Evolutionary conservation across 1,140 invertebrate genomes (phyloP).

Genomic region (Eueides isabella): DNA sequence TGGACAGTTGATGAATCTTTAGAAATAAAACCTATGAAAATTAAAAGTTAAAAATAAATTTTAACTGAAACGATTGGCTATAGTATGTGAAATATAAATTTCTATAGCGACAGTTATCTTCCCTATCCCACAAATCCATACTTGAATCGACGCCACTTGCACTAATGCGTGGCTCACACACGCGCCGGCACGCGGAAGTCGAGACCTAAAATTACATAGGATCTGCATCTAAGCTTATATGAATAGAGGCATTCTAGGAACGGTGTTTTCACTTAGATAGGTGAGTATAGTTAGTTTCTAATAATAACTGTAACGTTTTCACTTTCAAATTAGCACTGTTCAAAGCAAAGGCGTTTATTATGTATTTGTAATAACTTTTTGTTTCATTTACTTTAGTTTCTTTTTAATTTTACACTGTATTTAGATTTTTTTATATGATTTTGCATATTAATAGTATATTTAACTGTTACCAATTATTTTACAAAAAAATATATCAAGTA

Average conservation of each 20-base stretch:
- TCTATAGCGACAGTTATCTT: background rate
- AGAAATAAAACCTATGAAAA: too few species aligned
- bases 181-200: slow-evolving; percentile 24
- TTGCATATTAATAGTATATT: too few species aligned
- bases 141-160: background rate
- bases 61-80: background rate
- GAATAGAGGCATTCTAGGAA: slow-evolving; percentile 22
- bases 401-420: too few species aligned
- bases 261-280: slow-evolving; percentile 21
- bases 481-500: too few species aligned
- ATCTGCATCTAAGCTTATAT: slow-evolving; percentile 24
- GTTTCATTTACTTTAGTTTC: too few species aligned
- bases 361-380: too few species aligned
- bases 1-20: too few species aligned
- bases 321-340: slow-evolving; percentile 15
- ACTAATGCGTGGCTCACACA: slow-evolving; percentile 16
- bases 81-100: background rate
- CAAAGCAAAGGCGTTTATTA: too few species aligned
- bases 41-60: background rate
- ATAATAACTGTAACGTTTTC: background rate
- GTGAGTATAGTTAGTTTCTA: background rate
- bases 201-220: slow-evolving; percentile 33
- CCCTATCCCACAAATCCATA: background rate
- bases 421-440: too few species aligned
- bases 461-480: too few species aligned